Conservation (phyloP, 2,888 invertebrate genomes). For the Aquatica leii region DNA sequence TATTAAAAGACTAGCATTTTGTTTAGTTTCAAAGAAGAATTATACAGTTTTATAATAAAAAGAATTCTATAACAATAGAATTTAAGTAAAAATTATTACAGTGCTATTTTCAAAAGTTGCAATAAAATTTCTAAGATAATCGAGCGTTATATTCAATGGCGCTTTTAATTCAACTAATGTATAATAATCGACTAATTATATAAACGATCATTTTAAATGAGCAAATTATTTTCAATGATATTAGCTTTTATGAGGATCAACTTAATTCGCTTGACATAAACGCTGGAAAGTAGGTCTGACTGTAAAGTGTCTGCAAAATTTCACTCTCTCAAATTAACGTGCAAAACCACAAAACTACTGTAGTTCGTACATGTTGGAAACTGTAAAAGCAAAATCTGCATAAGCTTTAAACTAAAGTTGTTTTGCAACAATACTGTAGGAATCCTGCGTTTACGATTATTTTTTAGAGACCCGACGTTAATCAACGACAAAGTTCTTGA, state of each 20-base stretch:
- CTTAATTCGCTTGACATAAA: slow-evolving; percentile 32
- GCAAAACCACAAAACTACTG: slow-evolving; percentile 17
- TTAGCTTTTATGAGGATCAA: slow-evolving; percentile 32
- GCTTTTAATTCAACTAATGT: slow-evolving; percentile 27
- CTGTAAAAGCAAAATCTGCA: too few species aligned
- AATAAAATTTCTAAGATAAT: slow-evolving; percentile 11
- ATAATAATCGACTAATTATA: slow-evolving; percentile 33
- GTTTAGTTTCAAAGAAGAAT: slow-evolving; percentile 31
- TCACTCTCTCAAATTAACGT: slow-evolving; percentile 22
- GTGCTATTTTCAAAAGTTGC: slow-evolving; percentile 16
- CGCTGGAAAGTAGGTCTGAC: slow-evolving; percentile 15
- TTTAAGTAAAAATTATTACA: slow-evolving; percentile 12
- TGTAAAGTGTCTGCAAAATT: slow-evolving; percentile 18
- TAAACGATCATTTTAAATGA: slow-evolving; percentile 26
- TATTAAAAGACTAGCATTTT: slow-evolving; percentile 23
- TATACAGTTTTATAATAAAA: slow-evolving; percentile 23
- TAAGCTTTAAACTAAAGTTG: too few species aligned
- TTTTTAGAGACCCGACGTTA: too few species aligned
- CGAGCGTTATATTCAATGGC: slow-evolving; percentile 18
- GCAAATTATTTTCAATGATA: slow-evolving; percentile 33
- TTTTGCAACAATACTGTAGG: too few species aligned
- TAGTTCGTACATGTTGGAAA: too few species aligned
- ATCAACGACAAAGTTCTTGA: background rate
- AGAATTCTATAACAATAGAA: slow-evolving; percentile 27
- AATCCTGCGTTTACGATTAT: too few species aligned